A percentile compares a stretch with the other conserved stretches of the same genome.
These are phyloP conservation scores for Eupsittula cactorum DNA, from an alignment of 2,113 vertebrate genomes.

Conservation along the genomic window DNA sequence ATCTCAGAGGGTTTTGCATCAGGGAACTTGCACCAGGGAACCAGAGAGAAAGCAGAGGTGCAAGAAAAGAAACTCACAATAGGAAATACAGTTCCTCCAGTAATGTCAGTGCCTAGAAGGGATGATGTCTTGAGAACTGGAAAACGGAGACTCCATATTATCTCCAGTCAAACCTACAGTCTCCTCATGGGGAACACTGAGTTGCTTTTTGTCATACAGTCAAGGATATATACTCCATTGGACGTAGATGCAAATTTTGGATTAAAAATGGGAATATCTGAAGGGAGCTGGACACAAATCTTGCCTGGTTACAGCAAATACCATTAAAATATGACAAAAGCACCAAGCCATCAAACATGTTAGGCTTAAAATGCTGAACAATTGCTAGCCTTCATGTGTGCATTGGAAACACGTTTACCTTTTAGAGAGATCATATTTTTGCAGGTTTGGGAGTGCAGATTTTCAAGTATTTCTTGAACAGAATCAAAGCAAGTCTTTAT, in stretches of 20 bases:
- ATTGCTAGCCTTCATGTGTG: neutral
- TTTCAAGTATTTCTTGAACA: neutral
- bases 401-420: neutral
- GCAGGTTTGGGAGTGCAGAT: neutral
- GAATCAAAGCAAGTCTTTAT: slow-evolving; percentile 8
- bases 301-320: slow-evolving; percentile 4
- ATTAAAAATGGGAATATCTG: neutral
- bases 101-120: neutral
- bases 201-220: neutral
- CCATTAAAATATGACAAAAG: neutral
- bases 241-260: neutral
- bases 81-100: neutral
- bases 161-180: neutral
- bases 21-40: neutral
- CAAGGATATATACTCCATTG: neutral
- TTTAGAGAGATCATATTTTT: neutral
- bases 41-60: neutral
- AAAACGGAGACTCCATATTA: neutral
- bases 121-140: neutral
- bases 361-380: neutral
- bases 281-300: neutral
- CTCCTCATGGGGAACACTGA: rapidly evolving
- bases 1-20: neutral
- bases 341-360: neutral
- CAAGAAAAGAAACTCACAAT: neutral